Evolutionary conservation across 2,888 invertebrate species (phyloP), one percentile per base, ranked within the genome.

Genomic region (Carcina quercana): DNA sequence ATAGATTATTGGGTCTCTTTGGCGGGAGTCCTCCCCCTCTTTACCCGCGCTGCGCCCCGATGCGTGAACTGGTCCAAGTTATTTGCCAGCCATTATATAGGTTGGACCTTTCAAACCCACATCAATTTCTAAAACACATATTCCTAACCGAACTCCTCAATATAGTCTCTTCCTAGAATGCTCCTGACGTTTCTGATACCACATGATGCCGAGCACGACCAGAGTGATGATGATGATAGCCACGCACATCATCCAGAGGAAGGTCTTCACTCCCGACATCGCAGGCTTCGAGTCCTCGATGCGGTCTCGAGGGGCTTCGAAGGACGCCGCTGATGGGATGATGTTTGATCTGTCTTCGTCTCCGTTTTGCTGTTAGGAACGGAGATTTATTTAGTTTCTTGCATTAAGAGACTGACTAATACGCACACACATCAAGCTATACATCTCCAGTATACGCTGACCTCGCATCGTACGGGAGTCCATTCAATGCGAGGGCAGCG

Each of bases 141-240:
- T 22, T 30, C 25, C 11, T 21, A 4, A 12, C 8, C 14, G 7
- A 28, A 12, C 19, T 27, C 8, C 37, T 72, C 59, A 85, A 47
- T 85, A 85, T 15, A 96, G 92, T 53, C 97, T 88, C 78, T 98
- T 98, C 53, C 95, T 87, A 37, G 91, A 91, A 45, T 93, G 91
- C 62, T 96, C 95, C 63, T 95, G 94, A 38, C 93, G 90, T 63
- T 97, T 97, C 67, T 96, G 95, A 68, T 97, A 97, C 68, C 95
- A 92, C 86, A 97, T 93, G 40, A 97, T 92, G 15, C 93, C 96
- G 32, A 97, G 88, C 2, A 97, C 93, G 0, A 93, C 91, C 41
- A 93, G 88, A 0, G 91, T 94, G 25, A 95, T 92, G 6, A 97
- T 72, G 2, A 91, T 92, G 14, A 98, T 86, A 30, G 97, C 90